Evolutionary conservation across 1,140 invertebrate species (phyloP).

Genomic region (Orius laevigatus): DNA sequence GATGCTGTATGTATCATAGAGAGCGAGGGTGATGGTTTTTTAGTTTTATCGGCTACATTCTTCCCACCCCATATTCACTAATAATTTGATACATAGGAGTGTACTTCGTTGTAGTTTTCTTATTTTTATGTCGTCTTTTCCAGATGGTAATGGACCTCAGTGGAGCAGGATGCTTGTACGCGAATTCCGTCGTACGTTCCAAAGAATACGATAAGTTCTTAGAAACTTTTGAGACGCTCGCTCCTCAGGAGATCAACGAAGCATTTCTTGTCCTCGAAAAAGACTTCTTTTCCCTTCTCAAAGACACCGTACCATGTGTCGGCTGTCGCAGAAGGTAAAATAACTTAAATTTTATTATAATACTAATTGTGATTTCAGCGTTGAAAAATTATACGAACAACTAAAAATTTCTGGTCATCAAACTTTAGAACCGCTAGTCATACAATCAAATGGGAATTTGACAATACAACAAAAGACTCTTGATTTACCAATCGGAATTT

Average conservation of each 20-base stretch:
- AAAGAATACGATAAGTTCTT: slow-evolving; percentile 70
- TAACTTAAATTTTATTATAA: slow-evolving; percentile 1
- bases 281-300: slow-evolving; percentile 64
- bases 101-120: too few relatives aligned
- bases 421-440: slow-evolving; percentile 61
- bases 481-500: slow-evolving; percentile 23
- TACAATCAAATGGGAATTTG: slow-evolving; percentile 50
- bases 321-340: slow-evolving; percentile 73
- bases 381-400: slow-evolving; percentile 70
- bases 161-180: slow-evolving; percentile 59
- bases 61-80: too few relatives aligned
- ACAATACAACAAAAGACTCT: slow-evolving; percentile 42
- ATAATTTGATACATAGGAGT: too few relatives aligned
- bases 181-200: slow-evolving; percentile 53
- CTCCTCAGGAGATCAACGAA: slow-evolving; percentile 54
- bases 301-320: slow-evolving; percentile 80
- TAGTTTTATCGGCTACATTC: too few relatives aligned
- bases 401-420: slow-evolving; percentile 63
- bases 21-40: too few relatives aligned
- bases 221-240: slow-evolving; percentile 60
- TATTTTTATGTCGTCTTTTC: too few relatives aligned
- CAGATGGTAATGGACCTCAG: slow-evolving; percentile 86
- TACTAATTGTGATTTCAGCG: slow-evolving; percentile 37
- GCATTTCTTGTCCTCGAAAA: slow-evolving; percentile 69
- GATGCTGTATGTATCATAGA: too few relatives aligned